phyloP scores from a whole-genome alignment of 92 coral and sea anemone species.

The Chrysogorgia sp. region DNA sequence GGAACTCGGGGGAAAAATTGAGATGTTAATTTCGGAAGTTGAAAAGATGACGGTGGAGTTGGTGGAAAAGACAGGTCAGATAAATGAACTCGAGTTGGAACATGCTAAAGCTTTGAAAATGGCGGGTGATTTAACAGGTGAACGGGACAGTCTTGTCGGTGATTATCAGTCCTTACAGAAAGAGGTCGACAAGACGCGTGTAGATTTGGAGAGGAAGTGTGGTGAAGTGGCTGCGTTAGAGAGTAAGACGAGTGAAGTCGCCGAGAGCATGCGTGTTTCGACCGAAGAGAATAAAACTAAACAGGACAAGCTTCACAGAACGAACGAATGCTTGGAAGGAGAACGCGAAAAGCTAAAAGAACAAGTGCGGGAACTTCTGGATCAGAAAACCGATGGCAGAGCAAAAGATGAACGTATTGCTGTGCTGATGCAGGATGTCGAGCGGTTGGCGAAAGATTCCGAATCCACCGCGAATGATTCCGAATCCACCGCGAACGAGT shows the following conservation, averaged over 20 bases:
- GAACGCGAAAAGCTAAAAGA: conserved; percentile 7
- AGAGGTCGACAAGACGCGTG: background rate
- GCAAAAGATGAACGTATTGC: background rate
- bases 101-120: background rate
- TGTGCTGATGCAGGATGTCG: background rate
- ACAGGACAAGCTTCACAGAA: conserved; percentile 5
- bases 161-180: background rate
- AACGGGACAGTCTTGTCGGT: conserved; percentile 6
- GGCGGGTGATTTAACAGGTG: background rate
- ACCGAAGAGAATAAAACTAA: background rate
- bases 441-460: background rate
- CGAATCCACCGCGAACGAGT: background rate
- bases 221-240: background rate
- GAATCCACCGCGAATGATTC: background rate
- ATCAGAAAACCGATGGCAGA: background rate
- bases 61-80: background rate
- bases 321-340: background rate
- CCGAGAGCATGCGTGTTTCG: background rate
- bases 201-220: background rate
- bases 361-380: background rate
- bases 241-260: background rate
- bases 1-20: background rate
- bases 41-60: background rate
- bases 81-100: background rate
- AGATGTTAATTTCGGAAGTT: conserved; percentile 1